These are phyloP conservation scores for Dynastes maya DNA, from an alignment of 2,888 invertebrate genomes.

Conservation along the genomic window DNA sequence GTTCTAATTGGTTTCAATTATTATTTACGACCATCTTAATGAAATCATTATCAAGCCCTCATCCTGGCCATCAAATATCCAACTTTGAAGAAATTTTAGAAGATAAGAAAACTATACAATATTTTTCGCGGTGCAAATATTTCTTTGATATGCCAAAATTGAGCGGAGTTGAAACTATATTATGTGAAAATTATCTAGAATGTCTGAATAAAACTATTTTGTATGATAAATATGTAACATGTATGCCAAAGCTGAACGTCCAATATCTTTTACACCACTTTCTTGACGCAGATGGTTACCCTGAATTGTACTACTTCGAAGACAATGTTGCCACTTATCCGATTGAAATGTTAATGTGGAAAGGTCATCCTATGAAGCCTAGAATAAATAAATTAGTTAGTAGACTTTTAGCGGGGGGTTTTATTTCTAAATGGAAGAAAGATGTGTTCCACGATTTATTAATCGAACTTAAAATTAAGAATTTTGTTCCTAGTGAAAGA, in stretches of 20 bases:
- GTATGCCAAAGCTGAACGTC: slow-evolving; percentile 61
- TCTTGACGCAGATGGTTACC: slow-evolving; percentile 57
- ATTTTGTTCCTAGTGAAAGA: slow-evolving; percentile 35
- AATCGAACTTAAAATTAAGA: slow-evolving; percentile 14
- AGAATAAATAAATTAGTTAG: slow-evolving; percentile 61
- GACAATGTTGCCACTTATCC: slow-evolving; percentile 63
- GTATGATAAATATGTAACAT: slow-evolving; percentile 58
- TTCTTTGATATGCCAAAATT: slow-evolving; percentile 54
- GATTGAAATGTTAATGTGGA: slow-evolving; percentile 64
- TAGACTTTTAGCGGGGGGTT: slow-evolving; percentile 62
- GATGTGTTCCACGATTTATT: slow-evolving; percentile 55
- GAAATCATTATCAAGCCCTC: slow-evolving; percentile 60
- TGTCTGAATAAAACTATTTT: slow-evolving; percentile 59
- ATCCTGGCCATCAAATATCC: slow-evolving; percentile 60
- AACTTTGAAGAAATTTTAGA: slow-evolving; percentile 60
- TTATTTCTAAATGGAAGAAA: slow-evolving; percentile 59
- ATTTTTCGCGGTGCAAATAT: slow-evolving; percentile 56
- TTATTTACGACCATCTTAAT: slow-evolving; percentile 61
- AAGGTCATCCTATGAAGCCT: slow-evolving; percentile 64
- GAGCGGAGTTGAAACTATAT: not conserved
- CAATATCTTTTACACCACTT: slow-evolving; percentile 60
- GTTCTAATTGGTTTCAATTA: slow-evolving; percentile 59
- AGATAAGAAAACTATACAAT: slow-evolving; percentile 59
- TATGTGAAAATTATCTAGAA: slow-evolving; percentile 56
- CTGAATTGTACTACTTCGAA: slow-evolving; percentile 60